These are phyloP conservation scores for Eulemur albifrons DNA, from an alignment of 2,797 vertebrate genomes.

Conservation along the genomic window DNA sequence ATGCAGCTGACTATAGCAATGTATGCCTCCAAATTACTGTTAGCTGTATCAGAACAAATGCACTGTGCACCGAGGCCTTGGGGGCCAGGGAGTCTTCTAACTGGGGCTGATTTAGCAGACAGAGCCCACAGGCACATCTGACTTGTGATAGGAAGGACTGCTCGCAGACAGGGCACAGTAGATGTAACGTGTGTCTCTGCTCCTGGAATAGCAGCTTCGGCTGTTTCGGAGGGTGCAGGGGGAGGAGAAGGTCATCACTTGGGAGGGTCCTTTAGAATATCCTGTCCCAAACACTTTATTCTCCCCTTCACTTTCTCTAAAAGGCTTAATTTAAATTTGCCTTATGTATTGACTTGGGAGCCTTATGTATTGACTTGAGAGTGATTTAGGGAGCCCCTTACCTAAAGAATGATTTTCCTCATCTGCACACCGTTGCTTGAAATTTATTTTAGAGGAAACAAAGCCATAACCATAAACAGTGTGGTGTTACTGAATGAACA, in stretches of 20 bases:
- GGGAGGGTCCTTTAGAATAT: background rate
- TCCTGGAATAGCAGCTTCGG: background rate
- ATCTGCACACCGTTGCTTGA: background rate
- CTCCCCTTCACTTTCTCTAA: background rate
- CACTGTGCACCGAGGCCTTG: background rate
- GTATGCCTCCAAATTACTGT: background rate
- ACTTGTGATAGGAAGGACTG: background rate
- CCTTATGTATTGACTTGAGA: background rate
- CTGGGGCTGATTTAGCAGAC: background rate
- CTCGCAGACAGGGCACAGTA: background rate
- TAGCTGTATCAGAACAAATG: background rate
- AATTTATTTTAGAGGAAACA: background rate
- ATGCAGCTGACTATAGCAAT: background rate
- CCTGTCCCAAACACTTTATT: background rate
- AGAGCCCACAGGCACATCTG: background rate
- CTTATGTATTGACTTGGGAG: no score
- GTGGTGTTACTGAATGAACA: background rate
- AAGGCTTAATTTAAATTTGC: background rate
- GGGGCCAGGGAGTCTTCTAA: background rate
- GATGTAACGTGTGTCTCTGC: background rate
- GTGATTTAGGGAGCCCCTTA: background rate
- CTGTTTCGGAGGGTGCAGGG: background rate
- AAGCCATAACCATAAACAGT: background rate
- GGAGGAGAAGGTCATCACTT: no score
- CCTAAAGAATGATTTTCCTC: background rate